Base-by-base conservation (phyloP, 2,797 vertebrate species). In the Acipenser ruthenus region DNA sequence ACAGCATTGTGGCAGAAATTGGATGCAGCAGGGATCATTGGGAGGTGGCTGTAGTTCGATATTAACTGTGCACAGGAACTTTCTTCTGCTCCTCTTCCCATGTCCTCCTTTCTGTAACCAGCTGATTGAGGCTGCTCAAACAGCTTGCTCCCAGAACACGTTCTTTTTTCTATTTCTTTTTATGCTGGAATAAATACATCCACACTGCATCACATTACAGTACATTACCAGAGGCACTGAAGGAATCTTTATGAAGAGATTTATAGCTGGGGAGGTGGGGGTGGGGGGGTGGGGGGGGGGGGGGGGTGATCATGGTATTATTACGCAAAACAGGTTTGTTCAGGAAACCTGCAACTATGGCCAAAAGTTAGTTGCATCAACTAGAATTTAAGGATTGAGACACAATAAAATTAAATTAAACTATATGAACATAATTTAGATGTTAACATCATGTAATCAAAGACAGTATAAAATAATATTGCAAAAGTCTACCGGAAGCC, bases 1-100 rank as follows among this genome's bases (percentile, higher is more conserved):
- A 91, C 93, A 93, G 89, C 89, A 91, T 94, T 88, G 92, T 88
- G 88, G 92, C 93, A 95, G 94, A 94, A 97, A 97, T 95, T 98
- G 94, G 93, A 96, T 96, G 95, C 94, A 96, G 93, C 93, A 83
- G 91, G 93, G 92, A 96, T 94, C 92, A 93, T 92, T 88, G 90
- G 88, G 88, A 95, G 94, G 95, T 95, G 93, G 92, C 89, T 89
- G 85, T 83, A 86, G 89, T 91, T 96, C 90, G 92, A 96, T 97
- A 96, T 87, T 90, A 93, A 94, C 90, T 92, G 89, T 89, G 86
- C 82, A 80, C 83, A 84, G 89, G 86, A 93, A 91, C 90, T 93
- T 88, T 87, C 85, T 80, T 63, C 73, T 75, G 79, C 69, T 72
- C 82, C 67, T 50, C 65, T 69, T 79, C 79, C 79, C 79, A 80